A percentile compares a stretch with the other conserved stretches of the same genome.
Conservation (phyloP, 2,888 invertebrate genomes). For the Drymonia ruficornis region DNA sequence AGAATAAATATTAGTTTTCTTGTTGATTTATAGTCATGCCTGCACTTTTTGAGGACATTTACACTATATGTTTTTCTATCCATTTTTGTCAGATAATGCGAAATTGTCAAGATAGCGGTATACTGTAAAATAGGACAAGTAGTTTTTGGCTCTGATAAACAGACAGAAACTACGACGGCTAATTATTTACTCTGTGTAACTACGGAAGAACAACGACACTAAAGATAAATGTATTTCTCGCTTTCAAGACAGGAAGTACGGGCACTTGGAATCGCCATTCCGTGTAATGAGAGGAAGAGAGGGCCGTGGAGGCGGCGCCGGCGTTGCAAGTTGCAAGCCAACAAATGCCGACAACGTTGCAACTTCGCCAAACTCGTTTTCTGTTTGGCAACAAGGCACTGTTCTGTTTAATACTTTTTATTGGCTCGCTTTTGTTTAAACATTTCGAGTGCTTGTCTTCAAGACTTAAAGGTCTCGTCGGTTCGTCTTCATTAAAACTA, state of each 20-base stretch:
- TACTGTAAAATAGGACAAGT: no score
- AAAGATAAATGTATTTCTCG: not conserved
- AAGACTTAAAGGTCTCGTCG: conserved; percentile 11
- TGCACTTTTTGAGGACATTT: no score
- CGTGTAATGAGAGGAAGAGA: not conserved
- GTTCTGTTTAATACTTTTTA: conserved; percentile 37
- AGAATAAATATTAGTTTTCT: no score
- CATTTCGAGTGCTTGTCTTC: conserved; percentile 32
- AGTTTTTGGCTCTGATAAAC: not conserved
- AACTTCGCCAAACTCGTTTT: conserved; percentile 38
- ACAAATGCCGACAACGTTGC: conserved; percentile 16
- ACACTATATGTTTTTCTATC: no score
- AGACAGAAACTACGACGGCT: not conserved
- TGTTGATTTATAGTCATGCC: no score
- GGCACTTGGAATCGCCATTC: not conserved
- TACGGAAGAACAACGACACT: not conserved
- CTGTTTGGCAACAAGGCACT: conserved; percentile 36
- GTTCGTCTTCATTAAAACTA: not conserved
- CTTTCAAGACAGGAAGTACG: no score
- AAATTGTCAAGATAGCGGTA: no score
- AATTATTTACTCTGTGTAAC: not conserved
- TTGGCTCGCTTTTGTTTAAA: conserved; percentile 31
- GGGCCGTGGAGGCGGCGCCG: not conserved
- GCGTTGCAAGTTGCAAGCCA: not conserved
- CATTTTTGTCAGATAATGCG: no score